phyloP scores from a whole-genome alignment of 2,888 invertebrate genomes.

The Incurvaria masculella region DNA sequence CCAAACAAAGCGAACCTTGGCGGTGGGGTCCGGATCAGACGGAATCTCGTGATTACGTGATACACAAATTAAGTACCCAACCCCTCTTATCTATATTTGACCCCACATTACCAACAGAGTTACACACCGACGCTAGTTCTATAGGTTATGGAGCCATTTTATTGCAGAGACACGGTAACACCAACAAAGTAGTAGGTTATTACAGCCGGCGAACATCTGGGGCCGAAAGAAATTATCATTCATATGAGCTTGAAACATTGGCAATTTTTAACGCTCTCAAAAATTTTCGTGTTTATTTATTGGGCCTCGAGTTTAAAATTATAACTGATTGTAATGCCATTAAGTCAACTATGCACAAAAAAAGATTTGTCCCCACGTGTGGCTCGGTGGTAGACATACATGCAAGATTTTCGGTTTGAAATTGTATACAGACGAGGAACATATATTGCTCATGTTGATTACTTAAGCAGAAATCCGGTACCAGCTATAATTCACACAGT shows the following conservation, averaged over 20 bases:
- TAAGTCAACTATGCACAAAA: too few species aligned
- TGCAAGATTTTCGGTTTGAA: too few species aligned
- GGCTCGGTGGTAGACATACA: too few species aligned
- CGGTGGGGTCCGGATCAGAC: constrained; percentile 11
- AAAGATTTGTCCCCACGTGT: too few species aligned
- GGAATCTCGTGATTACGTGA: constrained; percentile 5
- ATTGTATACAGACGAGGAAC: too few species aligned
- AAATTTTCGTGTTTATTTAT: constrained; percentile 1
- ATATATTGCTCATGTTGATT: too few species aligned
- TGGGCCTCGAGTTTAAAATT: not conserved
- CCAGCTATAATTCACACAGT: too few species aligned
- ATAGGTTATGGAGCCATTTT: constrained; percentile 9
- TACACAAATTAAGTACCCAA: constrained; percentile 7
- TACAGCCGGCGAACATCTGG: constrained; percentile 10
- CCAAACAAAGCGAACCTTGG: constrained; percentile 7
- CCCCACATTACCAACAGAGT: constrained; percentile 8
- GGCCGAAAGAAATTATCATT: constrained; percentile 9
- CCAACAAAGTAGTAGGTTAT: constrained; percentile 2
- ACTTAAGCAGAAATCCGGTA: too few species aligned
- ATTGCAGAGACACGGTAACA: constrained; percentile 7
- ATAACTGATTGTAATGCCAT: too few species aligned
- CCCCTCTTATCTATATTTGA: constrained; percentile 14
- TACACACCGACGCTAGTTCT: constrained; percentile 13
- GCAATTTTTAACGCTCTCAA: constrained; percentile 2
- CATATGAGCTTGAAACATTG: constrained; percentile 12